Conservation (phyloP, 2,888 invertebrate species). For the Ptilodon capucinus region DNA sequence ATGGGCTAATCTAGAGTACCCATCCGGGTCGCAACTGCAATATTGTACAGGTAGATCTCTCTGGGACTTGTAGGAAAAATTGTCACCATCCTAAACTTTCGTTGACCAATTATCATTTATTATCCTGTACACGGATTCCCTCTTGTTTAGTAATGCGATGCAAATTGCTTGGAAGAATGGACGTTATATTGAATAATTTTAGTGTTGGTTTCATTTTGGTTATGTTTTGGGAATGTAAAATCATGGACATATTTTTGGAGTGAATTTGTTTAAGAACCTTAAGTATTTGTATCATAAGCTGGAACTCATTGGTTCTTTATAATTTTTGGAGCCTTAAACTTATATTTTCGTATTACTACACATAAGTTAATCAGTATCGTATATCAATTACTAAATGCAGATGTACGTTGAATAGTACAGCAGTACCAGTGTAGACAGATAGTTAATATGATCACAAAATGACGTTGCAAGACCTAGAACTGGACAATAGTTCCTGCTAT, state of each 20-base stretch:
- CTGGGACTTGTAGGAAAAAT: slow-evolving; percentile 23
- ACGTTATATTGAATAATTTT: background rate
- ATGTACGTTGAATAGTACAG: too few relatives aligned
- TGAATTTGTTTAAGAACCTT: background rate
- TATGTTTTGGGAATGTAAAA: background rate
- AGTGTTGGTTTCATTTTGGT: background rate
- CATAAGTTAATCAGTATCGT: too few relatives aligned
- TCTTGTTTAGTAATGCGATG: slow-evolving; percentile 41
- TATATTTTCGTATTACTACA: too few relatives aligned
- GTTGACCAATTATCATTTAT: slow-evolving; percentile 60
- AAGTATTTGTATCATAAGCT: too few relatives aligned
- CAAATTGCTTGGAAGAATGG: slow-evolving; percentile 31
- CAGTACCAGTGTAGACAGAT: too few relatives aligned
- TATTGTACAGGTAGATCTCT: slow-evolving; percentile 12
- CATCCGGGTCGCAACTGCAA: background rate
- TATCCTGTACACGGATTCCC: slow-evolving; percentile 26
- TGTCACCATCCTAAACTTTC: slow-evolving; percentile 40
- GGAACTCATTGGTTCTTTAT: too few relatives aligned
- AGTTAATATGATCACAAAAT: too few relatives aligned
- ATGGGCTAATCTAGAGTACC: background rate
- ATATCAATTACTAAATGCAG: too few relatives aligned
- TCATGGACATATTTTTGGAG: background rate
- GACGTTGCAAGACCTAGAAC: too few relatives aligned
- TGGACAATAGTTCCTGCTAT: too few relatives aligned
- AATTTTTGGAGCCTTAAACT: too few relatives aligned